Base-by-base conservation (phyloP, 2,797 vertebrate species). In the Antennarius maculatus region DNA sequence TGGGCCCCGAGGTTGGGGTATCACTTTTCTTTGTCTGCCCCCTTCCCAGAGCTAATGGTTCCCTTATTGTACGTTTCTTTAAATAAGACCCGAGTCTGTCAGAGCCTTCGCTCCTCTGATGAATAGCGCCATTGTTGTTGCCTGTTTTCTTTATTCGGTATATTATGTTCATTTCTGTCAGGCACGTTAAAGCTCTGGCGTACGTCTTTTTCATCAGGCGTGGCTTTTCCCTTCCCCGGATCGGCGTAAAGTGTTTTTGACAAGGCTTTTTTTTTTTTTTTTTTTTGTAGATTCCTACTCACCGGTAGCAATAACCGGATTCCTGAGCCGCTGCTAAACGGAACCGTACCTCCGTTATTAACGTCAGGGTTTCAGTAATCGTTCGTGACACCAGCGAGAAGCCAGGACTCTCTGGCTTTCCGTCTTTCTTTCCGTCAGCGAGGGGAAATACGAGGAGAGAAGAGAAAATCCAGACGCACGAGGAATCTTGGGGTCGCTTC, bases 21-120 rank as follows among this genome's bases (percentile, higher is more conserved):
- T 91, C 89, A 77, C 79, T 90, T 93, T 90, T 77, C 83, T 79
- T 76, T 81, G 81, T 84, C 66, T 62, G 84, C 60, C 81, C 23
- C 49, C 83, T 84, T 84, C 78, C 74, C 68, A 75, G 71, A 80
- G 85, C 80, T 88, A 88, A 90, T 84, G 85, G 75, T 85, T 91
- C 89, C 86, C 82, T 86, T 84, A 87, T 86, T 90, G 81, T 89
- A 84, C 74, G 70, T 65, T 76, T 58, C 79, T 85, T 84, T 80
- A 80, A 90, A 82, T 86, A 58, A 68, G 72, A 13, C 70, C 51
- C 68, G 57, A 6, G 72, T 57, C 73, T 77, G 71, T 79, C 76
- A 61, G 37, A 60, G 51, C 48, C 53, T 61, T n/a, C 29, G 53
- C 76, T 63, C 66, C 55, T 51, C 56, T 69, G 52, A 75, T 81